Base-by-base conservation (phyloP, 2,113 vertebrate species). In the Erinaceus europaeus region DNA sequence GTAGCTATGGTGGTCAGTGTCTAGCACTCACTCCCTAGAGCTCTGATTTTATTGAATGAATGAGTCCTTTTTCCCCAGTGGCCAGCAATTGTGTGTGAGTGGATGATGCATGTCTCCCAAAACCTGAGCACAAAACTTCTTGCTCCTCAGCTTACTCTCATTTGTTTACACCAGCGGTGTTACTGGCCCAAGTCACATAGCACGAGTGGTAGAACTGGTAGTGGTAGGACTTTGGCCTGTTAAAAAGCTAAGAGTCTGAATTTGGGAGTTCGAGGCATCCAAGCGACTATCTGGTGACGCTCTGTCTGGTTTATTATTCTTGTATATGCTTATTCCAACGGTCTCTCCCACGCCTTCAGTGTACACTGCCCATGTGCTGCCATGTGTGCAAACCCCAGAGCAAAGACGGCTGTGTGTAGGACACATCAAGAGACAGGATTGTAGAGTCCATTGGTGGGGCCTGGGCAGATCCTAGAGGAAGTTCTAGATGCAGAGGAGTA, bases 371-470 rank as follows among this genome's bases (percentile, higher is more conserved):
- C 17, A 10, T 9, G 20, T 9, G 6, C 74, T 48, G 40, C 15
- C 5, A 0, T 17, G 17, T 1, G 3, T 2, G 4, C 23, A 13
- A 10, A 32, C 6, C 21, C 64, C 9, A 21, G 67, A 18, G 46
- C 61, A 29, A 15, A 55, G 25, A 1, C 4, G 38, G 55, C 38
- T 0, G 18, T 10, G 40, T 40, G 40, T 9, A 9, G 78, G 36
- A 9, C 20, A 4, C 36, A 9, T 13, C 7, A n/a, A 15, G 8
- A 36, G 18, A 23, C 34, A 27, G 50, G 36, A 6, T 2, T 0
- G 1, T 1, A 6, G 50, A 50, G 38, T 34, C 20, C 20, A 42
- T 40, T 27, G n/a, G 4, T 40, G 42, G 32, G 44, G n/a, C 25
- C 61, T 42, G 32, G n/a, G 10, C 27, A 1, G 46, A 44, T 74